Percentiles rank a stretch among this genome's conserved stretches.
Evolutionary conservation across 1,140 invertebrate species (phyloP).

Genomic region (Magallana angulata): DNA sequence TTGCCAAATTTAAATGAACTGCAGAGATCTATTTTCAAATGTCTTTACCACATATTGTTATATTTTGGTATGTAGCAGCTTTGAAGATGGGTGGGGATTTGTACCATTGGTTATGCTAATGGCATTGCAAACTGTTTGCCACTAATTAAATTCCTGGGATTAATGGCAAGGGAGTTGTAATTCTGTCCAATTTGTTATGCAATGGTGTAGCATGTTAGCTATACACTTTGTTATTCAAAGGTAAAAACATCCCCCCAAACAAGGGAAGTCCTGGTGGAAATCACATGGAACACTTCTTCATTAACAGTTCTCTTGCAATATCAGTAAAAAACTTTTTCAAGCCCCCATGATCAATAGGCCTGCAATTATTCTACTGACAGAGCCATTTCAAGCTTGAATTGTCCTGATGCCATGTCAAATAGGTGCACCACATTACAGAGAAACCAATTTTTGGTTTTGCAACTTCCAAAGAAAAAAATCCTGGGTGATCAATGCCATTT

Average conservation of each 20-base stretch:
- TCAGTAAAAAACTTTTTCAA: slow-evolving; percentile 20
- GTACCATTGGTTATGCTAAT: slow-evolving; percentile 14
- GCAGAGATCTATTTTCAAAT: slow-evolving; percentile 6
- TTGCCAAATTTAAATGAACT: slow-evolving; percentile 11
- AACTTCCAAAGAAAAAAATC: slow-evolving; percentile 2
- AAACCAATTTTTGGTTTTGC: slow-evolving; percentile 26
- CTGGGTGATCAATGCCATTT: not conserved
- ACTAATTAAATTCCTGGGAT: slow-evolving; percentile 32
- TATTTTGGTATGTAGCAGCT: not conserved
- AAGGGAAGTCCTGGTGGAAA: slow-evolving; percentile 21
- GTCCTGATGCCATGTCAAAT: slow-evolving; percentile 33
- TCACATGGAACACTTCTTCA: slow-evolving; percentile 37
- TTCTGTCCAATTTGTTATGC: slow-evolving; percentile 35
- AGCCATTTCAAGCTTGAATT: slow-evolving; percentile 54
- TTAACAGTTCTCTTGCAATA: slow-evolving; percentile 13
- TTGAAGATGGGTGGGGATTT: slow-evolving; percentile 11
- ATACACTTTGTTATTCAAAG: slow-evolving; percentile 19
- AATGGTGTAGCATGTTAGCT: slow-evolving; percentile 28
- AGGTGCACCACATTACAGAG: slow-evolving; percentile 18
- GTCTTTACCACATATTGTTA: not conserved
- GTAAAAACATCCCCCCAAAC: slow-evolving; percentile 7
- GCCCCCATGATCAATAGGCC: slow-evolving; percentile 45
- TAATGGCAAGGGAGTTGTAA: slow-evolving; percentile 5
- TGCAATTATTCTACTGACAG: slow-evolving; percentile 49
- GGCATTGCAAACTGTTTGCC: slow-evolving; percentile 20